phyloP scores from a whole-genome alignment of 2,797 vertebrate species.

The Trematomus bernacchii region DNA sequence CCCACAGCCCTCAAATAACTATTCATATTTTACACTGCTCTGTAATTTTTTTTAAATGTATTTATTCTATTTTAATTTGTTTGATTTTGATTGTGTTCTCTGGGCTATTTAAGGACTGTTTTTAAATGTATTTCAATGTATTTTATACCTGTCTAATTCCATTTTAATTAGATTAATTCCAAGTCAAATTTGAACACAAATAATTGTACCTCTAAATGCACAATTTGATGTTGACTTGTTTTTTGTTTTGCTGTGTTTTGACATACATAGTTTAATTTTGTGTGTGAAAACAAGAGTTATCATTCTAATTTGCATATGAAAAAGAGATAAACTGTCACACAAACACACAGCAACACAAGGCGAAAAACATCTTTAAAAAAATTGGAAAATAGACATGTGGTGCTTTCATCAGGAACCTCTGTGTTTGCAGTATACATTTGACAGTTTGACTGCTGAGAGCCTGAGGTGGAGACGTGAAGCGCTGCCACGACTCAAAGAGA shows the following conservation, averaged over 20 bases:
- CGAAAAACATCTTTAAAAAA: not conserved
- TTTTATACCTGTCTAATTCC: no score
- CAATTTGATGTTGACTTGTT: no score
- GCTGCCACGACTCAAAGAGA: slow-evolving; percentile 7
- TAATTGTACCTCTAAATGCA: no score
- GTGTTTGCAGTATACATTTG: not conserved
- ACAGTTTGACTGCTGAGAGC: slow-evolving; percentile 10
- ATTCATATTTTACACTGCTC: no score
- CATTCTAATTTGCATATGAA: slow-evolving; percentile 1
- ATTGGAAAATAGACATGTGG: not conserved
- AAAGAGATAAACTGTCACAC: not conserved
- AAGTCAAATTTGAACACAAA: no score
- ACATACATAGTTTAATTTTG: not conserved
- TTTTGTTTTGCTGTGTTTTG: slow-evolving; percentile 6
- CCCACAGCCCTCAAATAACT: no score
- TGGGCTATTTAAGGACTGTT: no score
- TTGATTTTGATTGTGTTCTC: no score
- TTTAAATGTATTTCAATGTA: no score
- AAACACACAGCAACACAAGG: not conserved
- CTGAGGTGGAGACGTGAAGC: slow-evolving; percentile 20
- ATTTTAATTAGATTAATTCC: no score
- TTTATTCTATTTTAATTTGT: no score
- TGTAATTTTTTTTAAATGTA: no score
- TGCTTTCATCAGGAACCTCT: slow-evolving; percentile 2
- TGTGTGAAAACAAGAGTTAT: not conserved